Evolutionary conservation across 1,140 invertebrate genomes (phyloP), one percentile per base, ranked within the genome.

Genomic region (Berghia stephanieae): DNA sequence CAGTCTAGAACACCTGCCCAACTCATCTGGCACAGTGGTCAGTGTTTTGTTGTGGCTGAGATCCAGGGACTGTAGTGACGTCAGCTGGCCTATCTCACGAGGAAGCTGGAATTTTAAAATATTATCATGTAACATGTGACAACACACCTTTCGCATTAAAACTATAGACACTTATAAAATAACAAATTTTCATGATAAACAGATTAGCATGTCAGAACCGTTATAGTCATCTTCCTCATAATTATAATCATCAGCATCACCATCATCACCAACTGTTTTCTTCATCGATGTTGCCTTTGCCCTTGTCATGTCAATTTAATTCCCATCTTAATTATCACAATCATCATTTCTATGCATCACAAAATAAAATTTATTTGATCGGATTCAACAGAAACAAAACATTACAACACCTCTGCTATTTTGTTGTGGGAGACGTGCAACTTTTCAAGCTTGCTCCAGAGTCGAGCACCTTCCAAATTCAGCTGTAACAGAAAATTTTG

Each of bases 11-110:
- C 86, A 86, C 44, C 77, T 80, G 36, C 87, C 86, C 10, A 88
- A 81, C 80, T 88, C 87, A 83, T 88, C 87, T 6, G 87, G 87
- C n/a, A 88, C 74, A 38, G 82, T 81, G n/a, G 83, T 79, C 57
- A 88, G 72, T 10, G 57, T 34, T 68, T 81, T 82, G 78, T 88
- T 88, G 67, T 86, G 79, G 69, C 85, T 87, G 34, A 88, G 67
- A 71, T 87, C 85, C 36, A 88, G 67, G 10, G 86, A 87, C 44
- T 82, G 82, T n/a, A 88, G 75, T 2, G 82, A 85, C 21, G 74
- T 78, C 70, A 87, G 77, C 24, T 80, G 73, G 34, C 86, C 86
- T 60, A 88, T 87, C 66, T 87, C 85, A 57, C 78, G 77, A 43
- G 85, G 87, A 13, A 88, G 42, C 86, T 88, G 76, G 10, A 79